phyloP scores from a whole-genome alignment of 2,113 vertebrate genomes.

The Colaptes auratus region DNA sequence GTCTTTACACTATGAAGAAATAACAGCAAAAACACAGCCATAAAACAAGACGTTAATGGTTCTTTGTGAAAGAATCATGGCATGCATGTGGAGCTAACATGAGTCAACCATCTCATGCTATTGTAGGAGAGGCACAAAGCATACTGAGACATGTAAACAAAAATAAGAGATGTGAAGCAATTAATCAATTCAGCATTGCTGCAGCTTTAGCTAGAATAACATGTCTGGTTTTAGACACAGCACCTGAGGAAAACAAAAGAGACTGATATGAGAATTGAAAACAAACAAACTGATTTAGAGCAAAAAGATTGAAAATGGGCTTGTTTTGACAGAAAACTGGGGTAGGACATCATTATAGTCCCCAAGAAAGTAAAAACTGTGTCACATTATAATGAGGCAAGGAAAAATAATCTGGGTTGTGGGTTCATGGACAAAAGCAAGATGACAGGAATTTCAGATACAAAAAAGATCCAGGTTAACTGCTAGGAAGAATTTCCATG shows the following conservation, averaged over 20 bases:
- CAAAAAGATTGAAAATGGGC: not conserved
- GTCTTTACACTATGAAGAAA: not conserved
- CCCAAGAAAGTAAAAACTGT: not conserved
- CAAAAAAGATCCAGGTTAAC: not conserved
- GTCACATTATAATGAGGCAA: not conserved
- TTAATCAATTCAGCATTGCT: not conserved
- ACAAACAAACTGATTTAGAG: not conserved
- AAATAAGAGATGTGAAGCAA: not conserved
- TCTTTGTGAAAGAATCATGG: not conserved
- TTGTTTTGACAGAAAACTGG: slow-evolving; percentile 5
- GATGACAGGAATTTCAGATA: not conserved
- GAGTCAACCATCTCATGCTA: not conserved
- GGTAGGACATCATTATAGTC: not conserved
- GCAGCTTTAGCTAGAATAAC: not conserved
- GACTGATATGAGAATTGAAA: not conserved
- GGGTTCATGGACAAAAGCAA: not conserved
- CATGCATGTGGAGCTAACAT: not conserved
- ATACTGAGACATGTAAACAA: not conserved
- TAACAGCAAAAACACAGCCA: not conserved
- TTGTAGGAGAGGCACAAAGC: not conserved
- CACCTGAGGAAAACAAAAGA: not conserved
- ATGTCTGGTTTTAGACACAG: not conserved
- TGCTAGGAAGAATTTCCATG: not conserved
- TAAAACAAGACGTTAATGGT: not conserved
- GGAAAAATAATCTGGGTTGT: not conserved